phyloP scores from a whole-genome alignment of 2,797 vertebrate genomes.

The Brachyalestes nurse region DNA sequence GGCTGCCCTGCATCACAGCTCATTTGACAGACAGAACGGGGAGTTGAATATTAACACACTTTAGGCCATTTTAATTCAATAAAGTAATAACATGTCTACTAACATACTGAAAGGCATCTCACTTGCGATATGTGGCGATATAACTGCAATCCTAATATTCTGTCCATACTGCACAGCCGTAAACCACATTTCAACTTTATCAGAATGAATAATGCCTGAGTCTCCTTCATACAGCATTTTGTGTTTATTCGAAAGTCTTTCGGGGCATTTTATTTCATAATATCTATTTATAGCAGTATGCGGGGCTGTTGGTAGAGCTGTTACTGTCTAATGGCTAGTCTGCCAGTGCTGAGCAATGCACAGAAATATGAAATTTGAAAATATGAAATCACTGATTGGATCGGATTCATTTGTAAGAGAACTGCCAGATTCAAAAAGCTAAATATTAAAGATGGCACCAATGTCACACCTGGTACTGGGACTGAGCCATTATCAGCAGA shows the following conservation, averaged over 20 bases:
- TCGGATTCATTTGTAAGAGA: not conserved
- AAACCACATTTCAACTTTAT: not conserved
- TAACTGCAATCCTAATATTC: no score
- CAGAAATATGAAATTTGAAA: not conserved
- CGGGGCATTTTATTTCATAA: conserved; percentile 74
- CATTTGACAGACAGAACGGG: no score
- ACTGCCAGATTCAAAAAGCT: not conserved
- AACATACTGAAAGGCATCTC: no score
- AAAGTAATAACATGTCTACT: no score
- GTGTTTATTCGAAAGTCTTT: conserved; percentile 60
- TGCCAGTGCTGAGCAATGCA: not conserved
- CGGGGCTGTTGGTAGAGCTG: conserved; percentile 74
- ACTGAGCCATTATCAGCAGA: not conserved
- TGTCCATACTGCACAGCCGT: no score
- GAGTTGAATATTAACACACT: no score
- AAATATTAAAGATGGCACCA: not conserved
- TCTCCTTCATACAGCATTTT: conserved; percentile 53
- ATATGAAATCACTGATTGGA: not conserved
- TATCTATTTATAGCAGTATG: conserved; percentile 79
- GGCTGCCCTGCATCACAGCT: no score
- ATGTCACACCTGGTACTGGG: not conserved
- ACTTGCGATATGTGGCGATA: no score
- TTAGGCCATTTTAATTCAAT: no score
- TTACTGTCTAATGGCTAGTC: conserved; percentile 62
- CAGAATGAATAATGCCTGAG: conserved; percentile 63